Base-by-base conservation (phyloP, 64 coral and sea anemone species). In the Hydrozoanthus tunicans region DNA sequence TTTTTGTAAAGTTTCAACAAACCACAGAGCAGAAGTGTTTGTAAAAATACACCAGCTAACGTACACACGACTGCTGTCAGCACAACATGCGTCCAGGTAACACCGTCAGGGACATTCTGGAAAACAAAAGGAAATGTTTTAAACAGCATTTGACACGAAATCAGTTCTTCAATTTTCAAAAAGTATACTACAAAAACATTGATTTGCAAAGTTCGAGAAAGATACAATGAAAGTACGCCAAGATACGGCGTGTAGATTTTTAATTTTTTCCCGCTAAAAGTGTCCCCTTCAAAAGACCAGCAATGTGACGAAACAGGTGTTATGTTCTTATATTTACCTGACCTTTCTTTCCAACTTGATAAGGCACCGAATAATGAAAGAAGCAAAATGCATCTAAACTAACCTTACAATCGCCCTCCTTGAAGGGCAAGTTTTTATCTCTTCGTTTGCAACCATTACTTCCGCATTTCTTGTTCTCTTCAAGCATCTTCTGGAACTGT, bases 401-500 rank as follows among this genome's bases (percentile, higher is more conserved):
- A 62, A 62, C 60, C 60, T 62, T 43, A 43, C 32, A 43, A 43
- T 43, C 32, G 32, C 32, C 32, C 32, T 43, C 32, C 32, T 43
- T 43, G 32, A 43, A 43, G 32, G 32, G 60, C 60, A 12, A 0
- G 60, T 52, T 51, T 10, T 23, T 75, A 14, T 15, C 53, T 56
- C 15, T n/a, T 10, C 4, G 12, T 78, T 53, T 57, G 14, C 51
- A 56, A 6, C 11, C n/a, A 1, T 57, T 43, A 1, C 9, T 78
- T 58, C 3, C 53, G 20, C 56, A n/a, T 17, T 58, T 90, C 75
- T 90, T 26, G 58, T 84, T 82, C 13, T 64, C 54, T 83, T 73
- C 58, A 13, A 92, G 77, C 90, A 92, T 83, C 53, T 68, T n/a
- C 27, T 64, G 64, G 79, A 92, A 92, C 9, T 60, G 12, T 62